Base-by-base conservation (phyloP, 2,113 vertebrate species). In the Pundamilia nyererei region DNA sequence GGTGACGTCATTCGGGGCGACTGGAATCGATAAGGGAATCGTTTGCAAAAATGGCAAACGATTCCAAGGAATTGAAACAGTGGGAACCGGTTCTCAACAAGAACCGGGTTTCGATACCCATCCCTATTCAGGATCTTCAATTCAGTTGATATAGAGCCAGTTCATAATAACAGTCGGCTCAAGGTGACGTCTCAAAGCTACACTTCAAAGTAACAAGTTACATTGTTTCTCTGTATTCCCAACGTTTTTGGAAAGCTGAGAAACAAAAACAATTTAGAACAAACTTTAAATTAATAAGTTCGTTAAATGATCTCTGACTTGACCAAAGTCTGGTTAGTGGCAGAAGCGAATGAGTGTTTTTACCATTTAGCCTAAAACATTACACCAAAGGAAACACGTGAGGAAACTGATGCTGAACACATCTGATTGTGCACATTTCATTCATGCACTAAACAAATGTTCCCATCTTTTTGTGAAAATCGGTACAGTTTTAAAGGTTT, bases 31-130 rank as follows among this genome's bases (percentile, higher is more conserved):
- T 6, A 21, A 54, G 51, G n/a, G 51, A 54, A 54, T 54, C 3
- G 1, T 54, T 54, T 12, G n/a, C n/a, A 54, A 12, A 54, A 0
- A 54, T 54, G 53, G n/a, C 53, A 2, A 55, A 26, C 21, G 0
- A 3, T 5, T 1, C 54, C 6, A 55, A 55, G 6, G 53, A 55
- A 55, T 0, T 55, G 53, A 7, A 13, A 55, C 53, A 55, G 53
- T 24, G 2, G 53, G 21, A 55, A 55, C 53, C 21, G 2, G 21
- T 24, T 55, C 21, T 55, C 11, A 24, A 24, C 53, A 55, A 55
- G 54, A 26, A 26, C 54, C 2, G 6, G 11, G 2, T 26, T 26
- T 55, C 2, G 6, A 26, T 55, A 5, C 54, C 54, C 54, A 13
- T 55, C 54, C 11, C 53, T 54, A 54, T 0, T 55, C 53, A 55